Evolutionary conservation across 2,888 invertebrate genomes (phyloP).

Genomic region (Metacarcinus magister): DNA sequence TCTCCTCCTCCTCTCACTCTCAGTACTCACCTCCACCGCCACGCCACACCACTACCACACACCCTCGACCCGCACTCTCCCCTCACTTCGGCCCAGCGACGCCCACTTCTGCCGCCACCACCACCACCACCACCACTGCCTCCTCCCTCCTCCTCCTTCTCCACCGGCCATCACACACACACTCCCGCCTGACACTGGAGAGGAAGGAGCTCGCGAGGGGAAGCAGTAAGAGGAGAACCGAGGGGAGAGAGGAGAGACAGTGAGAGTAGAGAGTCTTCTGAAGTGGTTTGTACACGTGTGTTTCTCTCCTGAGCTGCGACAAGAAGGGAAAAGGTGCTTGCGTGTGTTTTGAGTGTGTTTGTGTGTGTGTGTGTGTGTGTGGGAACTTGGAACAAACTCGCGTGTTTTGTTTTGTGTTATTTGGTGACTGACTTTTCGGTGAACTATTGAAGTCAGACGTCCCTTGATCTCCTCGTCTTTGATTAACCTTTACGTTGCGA

Average conservation of each 20-base stretch:
- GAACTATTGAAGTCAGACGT: background rate
- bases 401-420: background rate
- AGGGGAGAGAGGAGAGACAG: background rate
- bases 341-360: background rate
- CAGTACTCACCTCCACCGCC: slow-evolving; percentile 50
- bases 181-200: slow-evolving; percentile 65
- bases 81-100: background rate
- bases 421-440: background rate
- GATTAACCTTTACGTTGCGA: background rate
- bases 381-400: background rate
- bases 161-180: slow-evolving; percentile 37
- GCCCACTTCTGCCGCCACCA: background rate
- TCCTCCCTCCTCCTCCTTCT: background rate
- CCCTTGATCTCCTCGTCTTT: background rate
- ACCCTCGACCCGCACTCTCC: background rate
- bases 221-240: background rate
- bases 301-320: background rate
- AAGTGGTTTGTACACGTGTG: slow-evolving; percentile 9
- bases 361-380: background rate
- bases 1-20: slow-evolving; percentile 42
- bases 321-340: background rate
- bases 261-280: background rate
- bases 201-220: slow-evolving; percentile 60
- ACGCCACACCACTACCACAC: background rate
- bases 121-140: background rate